Base-by-base conservation (phyloP, 2,888 invertebrate genomes). In the Limnephilus rhombicus region DNA sequence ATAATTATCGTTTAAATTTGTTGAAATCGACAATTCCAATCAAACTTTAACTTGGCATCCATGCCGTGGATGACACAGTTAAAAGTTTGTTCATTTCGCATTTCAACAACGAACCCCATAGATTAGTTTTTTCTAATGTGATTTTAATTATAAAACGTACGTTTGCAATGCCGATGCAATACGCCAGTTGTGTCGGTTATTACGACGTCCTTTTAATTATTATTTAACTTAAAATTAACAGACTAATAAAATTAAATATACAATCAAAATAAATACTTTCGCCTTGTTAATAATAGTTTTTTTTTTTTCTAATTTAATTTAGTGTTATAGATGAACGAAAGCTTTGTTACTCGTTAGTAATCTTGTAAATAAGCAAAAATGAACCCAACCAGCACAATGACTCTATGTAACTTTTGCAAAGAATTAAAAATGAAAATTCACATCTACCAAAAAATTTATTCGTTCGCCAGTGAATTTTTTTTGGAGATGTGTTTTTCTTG, bases 201-300 rank as follows among this genome's bases (percentile, higher is more conserved):
- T 86, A n/a, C 37, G 88, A 11, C 80, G 80, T 31, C 15, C 34
- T 80, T 53, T 80, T 37, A 31, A 34, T 37, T 29, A 80, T 29
- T 89, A 37, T 81, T 89, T 89, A 89, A 81, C 80, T 81, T 81
- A 45, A 81, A 53, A 89, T 89, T 89, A 89, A 89, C 89, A 80
- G 89, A 89, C 89, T 89, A 89, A 80, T 89, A 89, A 34, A 31
- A 68, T 88, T 34, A 45, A 45, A 86, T 86, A 86, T n/a, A 88
- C 68, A 89, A 89, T 89, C 80, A 81, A 41, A 81, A 89, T 89
- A 53, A 89, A n/a, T 68, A 68, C 31, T 88, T 81, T 37, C 68
- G 29, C 89, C 81, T 81, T 89, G 81, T 89, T 89, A 89, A 81
- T 89, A 41, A 80, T 41, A 80, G 89, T 89, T 81, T 81, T 89